phyloP scores from a whole-genome alignment of 2,888 invertebrate species.

The Drosophila rubida region DNA sequence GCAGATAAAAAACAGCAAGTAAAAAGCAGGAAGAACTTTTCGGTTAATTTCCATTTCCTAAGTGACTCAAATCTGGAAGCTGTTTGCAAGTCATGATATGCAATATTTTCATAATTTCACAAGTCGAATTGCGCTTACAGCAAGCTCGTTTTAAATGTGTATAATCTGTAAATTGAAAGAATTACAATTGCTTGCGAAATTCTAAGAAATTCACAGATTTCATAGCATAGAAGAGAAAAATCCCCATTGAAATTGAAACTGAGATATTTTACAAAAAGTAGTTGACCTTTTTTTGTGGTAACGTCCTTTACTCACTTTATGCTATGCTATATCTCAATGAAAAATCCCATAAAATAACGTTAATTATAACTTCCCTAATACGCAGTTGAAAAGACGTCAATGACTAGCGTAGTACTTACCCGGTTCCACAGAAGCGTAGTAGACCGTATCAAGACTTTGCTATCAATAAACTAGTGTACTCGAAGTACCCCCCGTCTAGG shows the following conservation, averaged over 20 bases:
- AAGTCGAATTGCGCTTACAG: too few relatives aligned
- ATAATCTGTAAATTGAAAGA: too few relatives aligned
- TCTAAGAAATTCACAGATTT: neutral
- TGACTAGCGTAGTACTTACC: neutral
- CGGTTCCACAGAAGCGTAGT: slow-evolving; percentile 2
- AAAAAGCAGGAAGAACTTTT: neutral
- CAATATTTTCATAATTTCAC: too few relatives aligned
- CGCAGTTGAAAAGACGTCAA: slow-evolving; percentile 20
- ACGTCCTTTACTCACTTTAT: neutral
- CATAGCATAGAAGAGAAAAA: too few relatives aligned
- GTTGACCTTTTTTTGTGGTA: neutral
- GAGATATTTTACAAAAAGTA: neutral
- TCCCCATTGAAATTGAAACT: neutral
- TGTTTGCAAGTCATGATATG: too few relatives aligned
- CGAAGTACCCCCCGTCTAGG: slow-evolving; percentile 28
- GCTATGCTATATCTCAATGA: neutral
- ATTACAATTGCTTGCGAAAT: too few relatives aligned
- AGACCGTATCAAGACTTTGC: slow-evolving; percentile 26
- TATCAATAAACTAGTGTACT: slow-evolving; percentile 31
- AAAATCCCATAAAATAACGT: neutral
- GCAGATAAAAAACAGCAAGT: neutral
- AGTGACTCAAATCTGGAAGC: neutral
- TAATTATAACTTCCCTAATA: neutral
- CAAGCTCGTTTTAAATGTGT: too few relatives aligned
- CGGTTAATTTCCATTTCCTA: neutral